Conservation (phyloP, 2,797 vertebrate genomes). For the Chelon labrosus region DNA sequence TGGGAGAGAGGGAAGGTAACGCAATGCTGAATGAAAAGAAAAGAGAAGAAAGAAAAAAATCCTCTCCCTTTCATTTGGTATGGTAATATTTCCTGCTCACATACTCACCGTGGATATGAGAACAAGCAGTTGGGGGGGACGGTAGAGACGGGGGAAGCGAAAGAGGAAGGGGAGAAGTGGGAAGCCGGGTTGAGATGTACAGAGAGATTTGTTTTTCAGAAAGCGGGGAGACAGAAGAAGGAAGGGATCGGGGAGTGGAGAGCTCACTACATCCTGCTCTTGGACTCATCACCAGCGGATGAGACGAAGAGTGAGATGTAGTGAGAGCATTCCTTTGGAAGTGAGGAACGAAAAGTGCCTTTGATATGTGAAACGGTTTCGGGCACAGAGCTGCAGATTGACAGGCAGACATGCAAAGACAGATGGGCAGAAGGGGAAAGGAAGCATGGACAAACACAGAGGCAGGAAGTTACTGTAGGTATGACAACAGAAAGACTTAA, state of each 20-base stretch:
- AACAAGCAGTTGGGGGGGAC: slow-evolving; percentile 73
- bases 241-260: slow-evolving; percentile 21
- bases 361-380: slow-evolving; percentile 60
- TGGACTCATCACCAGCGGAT: slow-evolving; percentile 49
- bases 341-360: slow-evolving; percentile 55
- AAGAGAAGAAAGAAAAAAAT: slow-evolving; percentile 70
- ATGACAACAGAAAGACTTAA: slow-evolving; percentile 38
- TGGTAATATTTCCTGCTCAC: slow-evolving; percentile 84
- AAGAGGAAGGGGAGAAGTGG: slow-evolving; percentile 55
- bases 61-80: slow-evolving; percentile 81
- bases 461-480: slow-evolving; percentile 31
- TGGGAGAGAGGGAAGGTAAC: slow-evolving; percentile 75
- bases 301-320: slow-evolving; percentile 41
- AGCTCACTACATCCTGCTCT: slow-evolving; percentile 42
- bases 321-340: slow-evolving; percentile 51
- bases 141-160: slow-evolving; percentile 49
- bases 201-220: slow-evolving; percentile 64
- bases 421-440: slow-evolving; percentile 29
- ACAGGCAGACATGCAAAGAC: slow-evolving; percentile 33
- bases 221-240: slow-evolving; percentile 38
- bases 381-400: slow-evolving; percentile 38
- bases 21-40: slow-evolving; percentile 79
- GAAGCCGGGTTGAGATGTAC: slow-evolving; percentile 58
- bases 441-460: slow-evolving; percentile 25
- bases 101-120: slow-evolving; percentile 75